Base-by-base conservation (phyloP, 2,113 vertebrate species). In the Anarhynchus alexandrinus region DNA sequence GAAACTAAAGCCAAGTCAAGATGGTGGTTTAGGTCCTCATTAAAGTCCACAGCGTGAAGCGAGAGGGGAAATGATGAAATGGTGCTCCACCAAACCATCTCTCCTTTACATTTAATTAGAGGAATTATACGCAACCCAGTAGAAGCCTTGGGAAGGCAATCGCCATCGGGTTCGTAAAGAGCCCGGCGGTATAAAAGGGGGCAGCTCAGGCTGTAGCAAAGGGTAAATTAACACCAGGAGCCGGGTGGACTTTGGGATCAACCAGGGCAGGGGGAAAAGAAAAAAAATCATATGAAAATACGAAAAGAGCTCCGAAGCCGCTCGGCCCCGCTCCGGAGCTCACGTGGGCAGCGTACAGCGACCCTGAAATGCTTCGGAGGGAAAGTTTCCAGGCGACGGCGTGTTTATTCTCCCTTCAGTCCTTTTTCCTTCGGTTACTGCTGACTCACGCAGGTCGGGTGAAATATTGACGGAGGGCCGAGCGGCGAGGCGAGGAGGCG, bases 41-140 rank as follows among this genome's bases (percentile, higher is more conserved):
- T 98, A 98, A 97, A 97, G 97, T 91, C 97, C 97, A 95, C 97
- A 98, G 98, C 96, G 49, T 98, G 98, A 93, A 97, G 95, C 59
- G 8, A 91, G 94, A 93, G 97, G 95, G 92, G 97, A 97, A 97
- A 96, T 95, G 97, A 97, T 97, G 97, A 96, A 98, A 96, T 69
- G 94, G 92, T 96, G 92, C 97, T 95, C 94, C 93, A 94, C 94
- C 95, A 98, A 97, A 97, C 95, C 95, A 95, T 95, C 96, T 95
- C 97, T 95, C 90, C 96, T 98, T 98, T 97, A 98, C 94, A 84
- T 98, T 98, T 98, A 98, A 98, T 98, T 98, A 98, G 97, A 97
- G 97, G 97, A 97, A 98, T 98, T 98, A 97, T 96, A 96, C 0
- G 30, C 95, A 97, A 93, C 95, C 96, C 95, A 76, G 89, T 97